phyloP scores from a whole-genome alignment of 2,888 invertebrate genomes.

The Trichacis sp. region DNA sequence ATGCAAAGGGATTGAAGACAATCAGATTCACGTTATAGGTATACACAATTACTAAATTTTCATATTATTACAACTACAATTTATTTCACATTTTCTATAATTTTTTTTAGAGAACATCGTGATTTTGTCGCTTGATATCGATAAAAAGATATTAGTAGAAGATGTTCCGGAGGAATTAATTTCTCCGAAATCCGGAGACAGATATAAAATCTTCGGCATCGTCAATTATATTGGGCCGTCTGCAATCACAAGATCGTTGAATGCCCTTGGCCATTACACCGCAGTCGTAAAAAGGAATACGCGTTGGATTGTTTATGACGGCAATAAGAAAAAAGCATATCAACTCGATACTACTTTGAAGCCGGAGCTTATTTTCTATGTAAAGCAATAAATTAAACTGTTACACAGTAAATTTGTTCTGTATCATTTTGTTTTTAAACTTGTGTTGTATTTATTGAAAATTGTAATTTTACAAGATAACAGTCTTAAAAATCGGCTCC shows the following conservation, averaged over 20 bases:
- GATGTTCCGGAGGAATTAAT: too few species aligned
- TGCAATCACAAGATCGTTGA: conserved; percentile 1
- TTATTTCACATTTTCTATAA: too few species aligned
- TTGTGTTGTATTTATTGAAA: too few species aligned
- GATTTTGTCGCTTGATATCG: neutral
- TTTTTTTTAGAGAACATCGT: too few species aligned
- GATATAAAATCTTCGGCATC: conserved; percentile 4
- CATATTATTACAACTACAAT: neutral
- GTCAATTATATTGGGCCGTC: conserved; percentile 11
- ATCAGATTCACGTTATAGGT: neutral
- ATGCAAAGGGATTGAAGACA: neutral
- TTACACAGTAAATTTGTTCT: too few species aligned
- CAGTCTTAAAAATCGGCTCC: too few species aligned
- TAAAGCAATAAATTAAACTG: too few species aligned
- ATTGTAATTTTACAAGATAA: too few species aligned
- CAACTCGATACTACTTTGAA: too few species aligned
- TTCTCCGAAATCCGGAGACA: neutral
- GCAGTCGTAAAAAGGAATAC: neutral
- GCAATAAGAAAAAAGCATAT: neutral
- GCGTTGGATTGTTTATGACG: conserved; percentile 8
- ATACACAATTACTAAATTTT: neutral
- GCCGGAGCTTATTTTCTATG: too few species aligned
- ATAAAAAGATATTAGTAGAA: neutral
- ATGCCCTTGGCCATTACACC: conserved; percentile 17
- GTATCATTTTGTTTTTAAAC: too few species aligned